Evolutionary conservation across 1,140 invertebrate species (phyloP), one percentile per base, ranked within the genome.

Genomic region (Samia ricini): DNA sequence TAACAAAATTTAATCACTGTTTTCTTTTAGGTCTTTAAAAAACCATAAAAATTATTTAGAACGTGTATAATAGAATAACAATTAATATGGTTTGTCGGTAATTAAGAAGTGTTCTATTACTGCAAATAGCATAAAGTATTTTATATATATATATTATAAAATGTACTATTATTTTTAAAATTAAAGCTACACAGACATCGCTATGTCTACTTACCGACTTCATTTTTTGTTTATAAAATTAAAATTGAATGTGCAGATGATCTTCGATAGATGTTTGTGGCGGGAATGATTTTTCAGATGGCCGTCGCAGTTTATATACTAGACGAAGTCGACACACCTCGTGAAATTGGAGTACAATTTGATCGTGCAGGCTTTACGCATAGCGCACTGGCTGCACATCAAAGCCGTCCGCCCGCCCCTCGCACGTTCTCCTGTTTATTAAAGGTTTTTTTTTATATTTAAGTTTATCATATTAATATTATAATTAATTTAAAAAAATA

Each of bases 281-380:
- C 66, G 69, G 79, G 86, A 89, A 86, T 89, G 86, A 88, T 88
- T 89, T 85, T 86, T 89, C 81, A 88, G 79, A 81, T 79, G 68
- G 58, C 68, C 63, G 74, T 71, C 42, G 71, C 74, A 55, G 76
- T 85, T 89, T 89, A 77, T 89, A 89, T 89, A 89, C 74, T 58
- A 65, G 19, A 57, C 71, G 61, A 72, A 60, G 79, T 61, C 69
- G 65, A 70, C 77, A 73, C 66, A 69, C 61, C 76, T 78, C 79
- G 72, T 81, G 74, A 87, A 87, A 88, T 82, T 86, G 65, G 82
- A 87, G 76, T 85, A 87, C 63, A 61, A 15, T 49, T 64, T 61
- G 72, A 68, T 64, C 58, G 66, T 69, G 69, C 69, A 74, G 64
- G 58, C 61, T 60, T 52, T 50, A 60, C 36, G 61, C 55, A 42